Conservation (phyloP, 1,140 invertebrate genomes). For the Charaxes varanes region DNA sequence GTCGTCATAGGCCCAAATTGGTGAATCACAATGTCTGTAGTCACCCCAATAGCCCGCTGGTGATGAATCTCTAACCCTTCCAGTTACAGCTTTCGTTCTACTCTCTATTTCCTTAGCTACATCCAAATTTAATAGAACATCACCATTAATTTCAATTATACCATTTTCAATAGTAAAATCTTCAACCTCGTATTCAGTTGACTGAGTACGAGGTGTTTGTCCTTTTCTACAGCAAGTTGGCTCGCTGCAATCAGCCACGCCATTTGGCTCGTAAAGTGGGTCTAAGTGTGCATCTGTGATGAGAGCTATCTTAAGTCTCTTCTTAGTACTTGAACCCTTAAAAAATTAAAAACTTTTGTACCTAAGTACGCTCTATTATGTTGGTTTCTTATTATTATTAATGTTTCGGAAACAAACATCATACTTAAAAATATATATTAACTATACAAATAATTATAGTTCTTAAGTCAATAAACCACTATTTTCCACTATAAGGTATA, state of each 20-base stretch:
- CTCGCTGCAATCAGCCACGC: slow-evolving; percentile 81
- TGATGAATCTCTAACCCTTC: slow-evolving; percentile 22
- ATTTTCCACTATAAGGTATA: too few relatives aligned
- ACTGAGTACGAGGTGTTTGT: slow-evolving; percentile 43
- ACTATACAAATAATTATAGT: too few relatives aligned
- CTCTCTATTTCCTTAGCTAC: slow-evolving; percentile 28
- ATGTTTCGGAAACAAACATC: too few relatives aligned
- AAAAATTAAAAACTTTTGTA: too few relatives aligned
- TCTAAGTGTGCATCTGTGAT: slow-evolving; percentile 90
- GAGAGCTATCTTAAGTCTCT: slow-evolving; percentile 78
- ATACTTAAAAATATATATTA: too few relatives aligned
- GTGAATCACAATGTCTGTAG: slow-evolving; percentile 84
- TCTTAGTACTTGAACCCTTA: too few relatives aligned
- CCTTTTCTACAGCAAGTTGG: slow-evolving; percentile 86
- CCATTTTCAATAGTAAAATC: slow-evolving; percentile 28
- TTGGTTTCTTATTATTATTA: too few relatives aligned
- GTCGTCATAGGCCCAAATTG: slow-evolving; percentile 79
- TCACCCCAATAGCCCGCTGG: slow-evolving; percentile 87
- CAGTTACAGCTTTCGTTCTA: slow-evolving; percentile 18
- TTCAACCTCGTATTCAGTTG: slow-evolving; percentile 21
- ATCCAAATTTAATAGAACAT: slow-evolving; percentile 38
- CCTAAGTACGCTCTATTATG: too few relatives aligned
- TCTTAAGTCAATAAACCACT: too few relatives aligned
- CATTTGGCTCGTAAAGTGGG: slow-evolving; percentile 79
- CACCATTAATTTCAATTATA: slow-evolving; percentile 23